phyloP scores from a whole-genome alignment of 1,140 invertebrate species.

The Augochlora pura region DNA sequence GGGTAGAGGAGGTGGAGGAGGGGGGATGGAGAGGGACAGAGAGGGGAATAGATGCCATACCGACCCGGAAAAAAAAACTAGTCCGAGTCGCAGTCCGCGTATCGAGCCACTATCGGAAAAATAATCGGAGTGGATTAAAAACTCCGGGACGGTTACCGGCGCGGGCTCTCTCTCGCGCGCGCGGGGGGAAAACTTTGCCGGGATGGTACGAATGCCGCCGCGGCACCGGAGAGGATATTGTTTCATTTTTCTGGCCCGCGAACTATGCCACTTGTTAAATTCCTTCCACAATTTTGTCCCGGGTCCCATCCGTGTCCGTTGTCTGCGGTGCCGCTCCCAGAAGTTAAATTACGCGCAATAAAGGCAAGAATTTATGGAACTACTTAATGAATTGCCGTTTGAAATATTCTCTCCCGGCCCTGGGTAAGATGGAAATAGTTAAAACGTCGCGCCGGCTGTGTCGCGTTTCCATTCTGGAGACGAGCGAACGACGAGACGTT shows the following conservation, averaged over 20 bases:
- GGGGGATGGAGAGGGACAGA: not conserved
- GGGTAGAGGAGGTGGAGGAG: too few relatives aligned
- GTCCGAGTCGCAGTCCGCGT: not conserved
- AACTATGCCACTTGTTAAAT: slow-evolving; percentile 4
- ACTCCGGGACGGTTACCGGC: not conserved
- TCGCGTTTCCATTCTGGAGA: too few relatives aligned
- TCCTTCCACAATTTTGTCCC: not conserved
- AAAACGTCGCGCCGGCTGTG: too few relatives aligned
- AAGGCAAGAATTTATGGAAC: slow-evolving; percentile 22
- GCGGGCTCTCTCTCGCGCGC: too few relatives aligned
- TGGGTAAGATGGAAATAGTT: not conserved
- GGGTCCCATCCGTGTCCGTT: too few relatives aligned
- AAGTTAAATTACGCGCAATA: slow-evolving; percentile 27
- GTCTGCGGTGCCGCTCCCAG: not conserved
- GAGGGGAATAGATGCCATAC: too few relatives aligned
- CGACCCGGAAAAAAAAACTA: too few relatives aligned
- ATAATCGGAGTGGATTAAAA: not conserved
- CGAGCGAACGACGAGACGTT: not conserved
- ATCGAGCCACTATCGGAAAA: not conserved
- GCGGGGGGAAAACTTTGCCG: not conserved
- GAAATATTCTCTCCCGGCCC: not conserved
- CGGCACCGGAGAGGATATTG: not conserved
- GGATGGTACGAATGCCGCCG: not conserved
- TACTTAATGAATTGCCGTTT: slow-evolving; percentile 20
- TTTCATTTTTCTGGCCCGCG: not conserved